phyloP scores from a whole-genome alignment of 2,888 invertebrate genomes.

The Dynastes grantii region DNA sequence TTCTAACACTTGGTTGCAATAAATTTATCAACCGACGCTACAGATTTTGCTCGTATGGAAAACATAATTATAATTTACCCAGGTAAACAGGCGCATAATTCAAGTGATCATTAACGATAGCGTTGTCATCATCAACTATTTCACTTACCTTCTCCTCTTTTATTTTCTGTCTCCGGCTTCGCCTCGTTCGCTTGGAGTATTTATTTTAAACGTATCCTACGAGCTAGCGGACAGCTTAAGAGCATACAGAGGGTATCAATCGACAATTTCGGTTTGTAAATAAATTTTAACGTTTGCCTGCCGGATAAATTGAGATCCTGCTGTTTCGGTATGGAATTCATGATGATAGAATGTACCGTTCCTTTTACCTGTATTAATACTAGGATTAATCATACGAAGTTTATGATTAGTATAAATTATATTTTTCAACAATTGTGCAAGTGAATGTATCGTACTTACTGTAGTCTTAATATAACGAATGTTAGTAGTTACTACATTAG shows the following conservation, averaged over 20 bases:
- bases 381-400: too few relatives aligned
- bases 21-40: constrained; percentile 10
- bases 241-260: constrained; percentile 55
- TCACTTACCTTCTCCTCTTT: constrained; percentile 58
- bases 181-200: constrained; percentile 30
- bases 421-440: too few relatives aligned
- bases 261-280: constrained; percentile 55
- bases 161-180: not conserved
- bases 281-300: constrained; percentile 18
- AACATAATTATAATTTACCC: constrained; percentile 54
- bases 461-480: too few relatives aligned
- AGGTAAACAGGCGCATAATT: constrained; percentile 57
- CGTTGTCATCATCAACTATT: constrained; percentile 48
- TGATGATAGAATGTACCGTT: too few relatives aligned
- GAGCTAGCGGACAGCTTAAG: constrained; percentile 56
- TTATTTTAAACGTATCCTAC: constrained; percentile 56
- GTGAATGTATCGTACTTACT: too few relatives aligned
- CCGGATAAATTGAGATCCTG: not conserved
- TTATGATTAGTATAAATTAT: too few relatives aligned
- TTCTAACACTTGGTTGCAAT: constrained; percentile 4
- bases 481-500: too few relatives aligned
- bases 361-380: too few relatives aligned
- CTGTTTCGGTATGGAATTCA: not conserved
- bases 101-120: constrained; percentile 48
- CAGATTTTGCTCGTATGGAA: constrained; percentile 25